These are phyloP conservation scores for Drosophila neutralis DNA, from an alignment of 2,888 invertebrate species.

Conservation along the genomic window DNA sequence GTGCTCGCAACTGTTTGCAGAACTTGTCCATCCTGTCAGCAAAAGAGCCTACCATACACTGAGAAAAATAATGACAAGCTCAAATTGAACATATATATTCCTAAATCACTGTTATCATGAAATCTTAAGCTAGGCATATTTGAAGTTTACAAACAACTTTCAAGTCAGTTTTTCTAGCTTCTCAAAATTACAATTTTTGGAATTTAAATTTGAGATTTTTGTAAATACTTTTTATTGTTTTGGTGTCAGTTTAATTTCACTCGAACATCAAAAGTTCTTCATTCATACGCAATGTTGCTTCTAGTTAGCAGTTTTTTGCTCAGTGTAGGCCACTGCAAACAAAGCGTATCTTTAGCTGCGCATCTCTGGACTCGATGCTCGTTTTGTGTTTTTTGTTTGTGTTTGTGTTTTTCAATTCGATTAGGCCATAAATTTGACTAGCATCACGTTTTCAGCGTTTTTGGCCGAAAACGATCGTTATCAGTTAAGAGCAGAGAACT, in stretches of 20 bases:
- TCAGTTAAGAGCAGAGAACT: conserved; percentile 27
- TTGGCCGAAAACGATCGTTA: conserved; percentile 57
- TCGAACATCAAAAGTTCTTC: too few relatives aligned
- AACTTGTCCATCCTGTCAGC: conserved; percentile 50
- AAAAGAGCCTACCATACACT: conserved; percentile 25
- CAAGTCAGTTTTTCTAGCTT: neutral
- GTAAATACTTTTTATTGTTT: neutral
- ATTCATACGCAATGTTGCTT: too few relatives aligned
- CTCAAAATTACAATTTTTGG: neutral
- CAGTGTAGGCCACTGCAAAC: conserved; percentile 14
- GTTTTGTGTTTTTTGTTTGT: neutral
- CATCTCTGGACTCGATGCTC: conserved; percentile 42
- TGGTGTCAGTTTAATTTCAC: neutral
- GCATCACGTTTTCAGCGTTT: conserved; percentile 68
- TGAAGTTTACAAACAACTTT: neutral
- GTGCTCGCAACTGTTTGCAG: conserved; percentile 39
- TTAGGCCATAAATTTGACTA: conserved; percentile 69
- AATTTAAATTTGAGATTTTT: neutral
- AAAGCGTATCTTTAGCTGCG: conserved; percentile 38
- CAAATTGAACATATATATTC: neutral
- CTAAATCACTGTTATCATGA: too few relatives aligned
- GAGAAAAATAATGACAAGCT: neutral
- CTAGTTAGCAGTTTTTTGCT: neutral
- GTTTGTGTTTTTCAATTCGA: conserved; percentile 34
- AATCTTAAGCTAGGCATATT: neutral